A percentile compares a stretch with the other conserved stretches of the same genome.
phyloP scores from a whole-genome alignment of 2,797 vertebrate genomes.

The Sorex maritimensis region DNA sequence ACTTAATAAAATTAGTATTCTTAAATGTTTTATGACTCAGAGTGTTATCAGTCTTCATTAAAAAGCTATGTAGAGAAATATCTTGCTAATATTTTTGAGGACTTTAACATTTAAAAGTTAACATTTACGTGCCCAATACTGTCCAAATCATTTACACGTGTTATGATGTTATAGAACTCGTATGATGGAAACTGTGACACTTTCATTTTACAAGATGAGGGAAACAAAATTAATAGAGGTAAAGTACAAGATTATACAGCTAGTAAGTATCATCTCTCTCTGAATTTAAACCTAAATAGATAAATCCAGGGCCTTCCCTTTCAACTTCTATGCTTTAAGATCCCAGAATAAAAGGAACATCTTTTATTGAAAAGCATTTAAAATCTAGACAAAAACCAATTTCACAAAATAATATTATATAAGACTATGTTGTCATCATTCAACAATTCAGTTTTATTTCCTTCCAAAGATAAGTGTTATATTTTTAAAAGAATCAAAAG shows the following conservation, averaged over 20 bases:
- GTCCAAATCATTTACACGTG: not conserved
- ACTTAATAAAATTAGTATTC: constrained; percentile 14
- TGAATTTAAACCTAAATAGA: not conserved
- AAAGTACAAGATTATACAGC: not conserved
- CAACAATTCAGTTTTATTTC: constrained; percentile 61
- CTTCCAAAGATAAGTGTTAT: constrained; percentile 38
- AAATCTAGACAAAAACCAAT: constrained; percentile 20
- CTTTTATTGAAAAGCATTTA: not conserved
- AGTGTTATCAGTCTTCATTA: not conserved
- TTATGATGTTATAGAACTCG: not conserved
- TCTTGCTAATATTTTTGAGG: constrained; percentile 19
- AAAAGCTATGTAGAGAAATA: constrained; percentile 37
- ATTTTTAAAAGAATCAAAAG: constrained; percentile 64
- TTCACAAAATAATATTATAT: constrained; percentile 51
- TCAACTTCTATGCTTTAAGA: not conserved
- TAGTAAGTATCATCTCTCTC: not conserved
- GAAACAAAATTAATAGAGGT: not conserved
- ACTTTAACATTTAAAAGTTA: not conserved
- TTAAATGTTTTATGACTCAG: not conserved
- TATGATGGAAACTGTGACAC: not conserved
- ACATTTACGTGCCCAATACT: not conserved
- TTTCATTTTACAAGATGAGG: constrained; percentile 49
- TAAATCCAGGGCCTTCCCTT: not conserved
- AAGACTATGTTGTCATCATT: not conserved
- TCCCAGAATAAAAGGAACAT: not conserved